These are phyloP conservation scores for Liposcelis brunnea DNA, from an alignment of 2,888 invertebrate genomes.

Conservation along the genomic window DNA sequence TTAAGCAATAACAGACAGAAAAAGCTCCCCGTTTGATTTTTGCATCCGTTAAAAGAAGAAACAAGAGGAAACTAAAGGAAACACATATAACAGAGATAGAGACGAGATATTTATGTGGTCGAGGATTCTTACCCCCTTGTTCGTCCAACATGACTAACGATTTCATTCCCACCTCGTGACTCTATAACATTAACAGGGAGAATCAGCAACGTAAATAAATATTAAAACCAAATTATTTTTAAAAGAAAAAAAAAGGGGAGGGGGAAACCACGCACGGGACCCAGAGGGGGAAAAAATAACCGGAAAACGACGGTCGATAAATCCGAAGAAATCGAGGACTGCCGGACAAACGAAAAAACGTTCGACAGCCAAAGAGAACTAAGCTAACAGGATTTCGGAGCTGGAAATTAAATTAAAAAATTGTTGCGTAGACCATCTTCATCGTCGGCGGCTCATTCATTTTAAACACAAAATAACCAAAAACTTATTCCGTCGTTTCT, in stretches of 20 bases:
- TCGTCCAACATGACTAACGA: constrained; percentile 99
- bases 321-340: constrained; percentile 16
- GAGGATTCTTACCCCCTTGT: constrained; percentile 93
- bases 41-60: constrained; percentile 2
- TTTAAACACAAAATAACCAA: too few species aligned
- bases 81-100: constrained; percentile 9
- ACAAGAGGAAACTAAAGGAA: constrained; percentile 5
- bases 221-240: too few species aligned
- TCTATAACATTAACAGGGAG: constrained; percentile 47
- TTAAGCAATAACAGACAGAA: too few species aligned
- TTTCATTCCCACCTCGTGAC: constrained; percentile 99
- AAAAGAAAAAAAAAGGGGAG: constrained; percentile 9
- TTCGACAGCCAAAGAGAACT: too few species aligned
- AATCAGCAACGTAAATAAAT: neutral
- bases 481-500: too few species aligned
- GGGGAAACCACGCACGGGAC: constrained; percentile 9
- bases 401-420: too few species aligned
- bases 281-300: constrained; percentile 6
- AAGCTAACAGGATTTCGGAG: too few species aligned
- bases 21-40: constrained; percentile 9
- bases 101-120: constrained; percentile 21
- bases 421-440: too few species aligned
- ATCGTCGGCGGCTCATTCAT: too few species aligned
- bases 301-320: constrained; percentile 9
- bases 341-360: too few species aligned